phyloP scores from a whole-genome alignment of 1,140 invertebrate species.

The Ruditapes philippinarum region DNA sequence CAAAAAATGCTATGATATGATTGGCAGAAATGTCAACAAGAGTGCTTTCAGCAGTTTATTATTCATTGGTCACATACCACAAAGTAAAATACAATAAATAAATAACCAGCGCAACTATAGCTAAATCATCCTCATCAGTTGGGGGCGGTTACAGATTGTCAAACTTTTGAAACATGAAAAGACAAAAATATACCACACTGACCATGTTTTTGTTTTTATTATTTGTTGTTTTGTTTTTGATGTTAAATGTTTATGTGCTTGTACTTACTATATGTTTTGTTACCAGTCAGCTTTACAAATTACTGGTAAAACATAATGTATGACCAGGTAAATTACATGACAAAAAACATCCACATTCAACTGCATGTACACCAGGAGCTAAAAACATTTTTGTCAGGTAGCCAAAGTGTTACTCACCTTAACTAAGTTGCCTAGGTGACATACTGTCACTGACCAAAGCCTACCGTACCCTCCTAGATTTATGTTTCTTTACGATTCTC shows the following conservation, averaged over 20 bases:
- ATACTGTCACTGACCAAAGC: constrained; percentile 14
- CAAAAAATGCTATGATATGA: too few relatives aligned
- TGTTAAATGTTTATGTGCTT: neutral
- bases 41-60: neutral
- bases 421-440: neutral
- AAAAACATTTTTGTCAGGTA: constrained; percentile 29
- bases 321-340: neutral
- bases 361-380: neutral
- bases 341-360: constrained; percentile 4
- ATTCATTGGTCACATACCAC: neutral
- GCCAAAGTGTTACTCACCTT: constrained; percentile 4
- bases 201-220: neutral
- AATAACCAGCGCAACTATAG: too few relatives aligned
- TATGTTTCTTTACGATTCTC: too few relatives aligned
- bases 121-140: too few relatives aligned
- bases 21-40: too few relatives aligned
- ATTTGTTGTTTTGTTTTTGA: too few relatives aligned
- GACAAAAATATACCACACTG: neutral
- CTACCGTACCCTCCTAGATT: too few relatives aligned
- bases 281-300: too few relatives aligned
- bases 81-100: neutral
- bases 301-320: too few relatives aligned
- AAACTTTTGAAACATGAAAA: neutral
- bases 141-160: constrained; percentile 4
- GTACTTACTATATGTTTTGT: neutral